These are phyloP conservation scores for Acanthosepion esculentum DNA, from an alignment of 2,888 invertebrate species.

Conservation along the genomic window DNA sequence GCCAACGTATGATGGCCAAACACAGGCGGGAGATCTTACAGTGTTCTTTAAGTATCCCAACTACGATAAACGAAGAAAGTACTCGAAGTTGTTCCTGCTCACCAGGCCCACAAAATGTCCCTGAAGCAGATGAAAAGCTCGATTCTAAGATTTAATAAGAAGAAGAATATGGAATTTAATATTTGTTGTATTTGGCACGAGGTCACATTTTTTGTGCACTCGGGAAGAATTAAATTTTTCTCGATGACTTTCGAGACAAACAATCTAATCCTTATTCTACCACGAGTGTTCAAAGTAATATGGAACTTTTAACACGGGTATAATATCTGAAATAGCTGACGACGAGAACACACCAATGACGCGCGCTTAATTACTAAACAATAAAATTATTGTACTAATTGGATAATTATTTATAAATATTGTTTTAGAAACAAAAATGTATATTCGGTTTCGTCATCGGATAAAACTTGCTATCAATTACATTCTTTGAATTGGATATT, in stretches of 20 bases:
- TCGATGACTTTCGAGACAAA: too few relatives aligned
- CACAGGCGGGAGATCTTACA: slow-evolving; percentile 57
- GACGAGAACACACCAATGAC: not conserved
- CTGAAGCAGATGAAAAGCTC: not conserved
- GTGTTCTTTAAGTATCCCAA: slow-evolving; percentile 62
- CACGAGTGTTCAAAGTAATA: not conserved
- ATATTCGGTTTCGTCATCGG: not conserved
- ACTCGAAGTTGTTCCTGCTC: slow-evolving; percentile 51
- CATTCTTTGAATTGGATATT: not conserved
- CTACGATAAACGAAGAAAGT: slow-evolving; percentile 66
- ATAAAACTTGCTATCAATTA: not conserved
- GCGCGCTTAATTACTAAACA: not conserved
- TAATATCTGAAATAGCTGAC: not conserved
- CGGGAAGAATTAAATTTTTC: not conserved
- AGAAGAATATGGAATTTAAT: not conserved
- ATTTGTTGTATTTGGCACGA: not conserved
- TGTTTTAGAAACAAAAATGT: not conserved
- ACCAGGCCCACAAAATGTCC: not conserved
- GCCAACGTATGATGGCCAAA: slow-evolving; percentile 42
- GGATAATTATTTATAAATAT: not conserved
- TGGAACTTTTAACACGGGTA: not conserved
- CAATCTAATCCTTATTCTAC: not conserved
- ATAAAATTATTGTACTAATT: too few relatives aligned
- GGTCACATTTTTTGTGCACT: not conserved
- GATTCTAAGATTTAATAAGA: not conserved